Evolutionary conservation across 2,888 invertebrate species (phyloP).

Genomic region (Latrodectus elegans): DNA sequence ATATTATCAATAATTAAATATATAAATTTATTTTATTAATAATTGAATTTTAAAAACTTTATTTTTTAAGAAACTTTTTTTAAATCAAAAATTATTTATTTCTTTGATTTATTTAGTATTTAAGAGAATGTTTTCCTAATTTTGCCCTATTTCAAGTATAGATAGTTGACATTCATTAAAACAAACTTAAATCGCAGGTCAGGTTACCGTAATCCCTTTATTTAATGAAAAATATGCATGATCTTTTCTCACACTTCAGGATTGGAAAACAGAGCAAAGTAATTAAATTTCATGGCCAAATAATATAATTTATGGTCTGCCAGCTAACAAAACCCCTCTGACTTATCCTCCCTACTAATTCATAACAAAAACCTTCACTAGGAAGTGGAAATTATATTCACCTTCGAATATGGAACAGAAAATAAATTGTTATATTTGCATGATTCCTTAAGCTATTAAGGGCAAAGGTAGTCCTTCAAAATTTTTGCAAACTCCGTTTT

Average conservation of each 20-base stretch:
- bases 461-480: conserved; percentile 35
- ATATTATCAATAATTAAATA: too few relatives aligned
- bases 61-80: too few relatives aligned
- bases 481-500: conserved; percentile 3
- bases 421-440: conserved; percentile 30
- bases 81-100: too few relatives aligned
- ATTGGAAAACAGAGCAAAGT: neutral
- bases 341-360: neutral
- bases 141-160: too few relatives aligned
- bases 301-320: neutral
- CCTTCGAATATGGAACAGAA: conserved; percentile 34
- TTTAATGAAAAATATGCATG: too few relatives aligned
- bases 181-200: neutral
- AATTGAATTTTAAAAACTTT: too few relatives aligned
- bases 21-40: too few relatives aligned
- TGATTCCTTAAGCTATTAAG: conserved; percentile 12
- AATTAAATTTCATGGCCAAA: neutral
- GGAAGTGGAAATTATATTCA: neutral
- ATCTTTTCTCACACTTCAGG: neutral
- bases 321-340: neutral
- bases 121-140: too few relatives aligned
- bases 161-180: neutral
- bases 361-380: neutral
- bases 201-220: too few relatives aligned
- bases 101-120: too few relatives aligned